Percentiles rank a stretch among this genome's conserved stretches.
phyloP scores from a whole-genome alignment of 2,888 invertebrate genomes.

The Xylophagus ater region DNA sequence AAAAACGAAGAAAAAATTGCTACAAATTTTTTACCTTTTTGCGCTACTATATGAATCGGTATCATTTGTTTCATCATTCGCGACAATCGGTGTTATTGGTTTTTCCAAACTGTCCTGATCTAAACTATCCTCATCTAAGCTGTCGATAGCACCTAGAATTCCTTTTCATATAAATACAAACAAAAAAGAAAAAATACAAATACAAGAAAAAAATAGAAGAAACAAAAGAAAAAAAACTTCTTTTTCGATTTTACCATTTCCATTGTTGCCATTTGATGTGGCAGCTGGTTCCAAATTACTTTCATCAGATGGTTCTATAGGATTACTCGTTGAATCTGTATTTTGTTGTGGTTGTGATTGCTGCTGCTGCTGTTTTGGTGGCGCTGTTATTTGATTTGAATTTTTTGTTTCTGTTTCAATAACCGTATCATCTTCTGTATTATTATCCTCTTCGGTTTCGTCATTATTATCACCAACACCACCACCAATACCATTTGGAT shows the following conservation, averaged over 20 bases:
- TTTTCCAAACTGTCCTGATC: constrained; percentile 64
- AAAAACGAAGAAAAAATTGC: neutral
- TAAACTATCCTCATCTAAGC: constrained; percentile 58
- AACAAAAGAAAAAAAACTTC: neutral
- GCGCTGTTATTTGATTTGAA: constrained; percentile 30
- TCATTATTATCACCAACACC: constrained; percentile 37
- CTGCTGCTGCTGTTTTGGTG: constrained; percentile 41
- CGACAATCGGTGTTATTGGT: constrained; percentile 45
- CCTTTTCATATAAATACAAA: neutral
- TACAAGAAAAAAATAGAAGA: neutral
- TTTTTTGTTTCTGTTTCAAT: constrained; percentile 6
- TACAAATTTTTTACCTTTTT: constrained; percentile 20
- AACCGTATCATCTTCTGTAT: constrained; percentile 20
- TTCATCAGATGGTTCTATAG: constrained; percentile 51
- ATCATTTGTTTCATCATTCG: constrained; percentile 25
- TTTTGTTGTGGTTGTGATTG: constrained; percentile 26
- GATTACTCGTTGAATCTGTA: constrained; percentile 13
- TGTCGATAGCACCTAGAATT: constrained; percentile 24
- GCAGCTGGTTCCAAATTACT: constrained; percentile 63
- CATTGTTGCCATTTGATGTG: constrained; percentile 20
- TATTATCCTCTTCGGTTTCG: constrained; percentile 38
- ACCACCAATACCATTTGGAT: constrained; percentile 17
- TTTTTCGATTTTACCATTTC: constrained; percentile 19
- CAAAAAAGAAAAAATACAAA: neutral
- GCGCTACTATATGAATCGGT: constrained; percentile 24